Conservation (phyloP, 2,797 vertebrate genomes). For the Mus minutoides region DNA sequence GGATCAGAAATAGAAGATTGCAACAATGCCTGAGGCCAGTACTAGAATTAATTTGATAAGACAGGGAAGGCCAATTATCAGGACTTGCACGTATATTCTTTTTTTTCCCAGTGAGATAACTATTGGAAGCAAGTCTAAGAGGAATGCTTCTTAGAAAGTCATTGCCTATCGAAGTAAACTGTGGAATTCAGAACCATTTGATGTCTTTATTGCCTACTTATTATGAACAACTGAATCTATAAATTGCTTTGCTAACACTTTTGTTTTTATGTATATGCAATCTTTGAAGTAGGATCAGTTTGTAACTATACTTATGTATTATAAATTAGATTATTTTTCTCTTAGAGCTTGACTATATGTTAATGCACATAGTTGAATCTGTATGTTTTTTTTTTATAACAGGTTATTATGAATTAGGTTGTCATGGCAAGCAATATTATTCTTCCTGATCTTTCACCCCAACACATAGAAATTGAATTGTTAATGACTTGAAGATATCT, state of each 20-base stretch:
- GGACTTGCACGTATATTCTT: background rate
- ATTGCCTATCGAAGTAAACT: background rate
- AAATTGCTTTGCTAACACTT: background rate
- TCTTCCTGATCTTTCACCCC: background rate
- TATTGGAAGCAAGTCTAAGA: conserved; percentile 7
- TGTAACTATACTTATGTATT: background rate
- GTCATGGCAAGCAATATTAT: background rate
- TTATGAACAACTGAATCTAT: background rate
- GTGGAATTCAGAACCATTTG: background rate
- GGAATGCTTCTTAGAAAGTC: background rate
- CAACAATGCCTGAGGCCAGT: conserved; percentile 36
- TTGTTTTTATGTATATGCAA: background rate
- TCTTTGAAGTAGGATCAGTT: background rate
- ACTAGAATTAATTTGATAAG: conserved; percentile 56
- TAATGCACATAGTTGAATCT: background rate
- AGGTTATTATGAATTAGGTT: background rate
- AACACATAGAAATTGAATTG: background rate
- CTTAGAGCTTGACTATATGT: background rate
- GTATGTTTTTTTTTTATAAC: background rate
- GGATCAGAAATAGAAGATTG: conserved; percentile 46
- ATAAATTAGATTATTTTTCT: background rate
- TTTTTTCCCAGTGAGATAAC: background rate
- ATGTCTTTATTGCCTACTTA: conserved; percentile 20
- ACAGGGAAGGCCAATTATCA: conserved; percentile 34
- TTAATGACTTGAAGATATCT: background rate